These are phyloP conservation scores for Scaptomyza tumidula DNA, from an alignment of 2,888 invertebrate genomes.

Conservation along the genomic window DNA sequence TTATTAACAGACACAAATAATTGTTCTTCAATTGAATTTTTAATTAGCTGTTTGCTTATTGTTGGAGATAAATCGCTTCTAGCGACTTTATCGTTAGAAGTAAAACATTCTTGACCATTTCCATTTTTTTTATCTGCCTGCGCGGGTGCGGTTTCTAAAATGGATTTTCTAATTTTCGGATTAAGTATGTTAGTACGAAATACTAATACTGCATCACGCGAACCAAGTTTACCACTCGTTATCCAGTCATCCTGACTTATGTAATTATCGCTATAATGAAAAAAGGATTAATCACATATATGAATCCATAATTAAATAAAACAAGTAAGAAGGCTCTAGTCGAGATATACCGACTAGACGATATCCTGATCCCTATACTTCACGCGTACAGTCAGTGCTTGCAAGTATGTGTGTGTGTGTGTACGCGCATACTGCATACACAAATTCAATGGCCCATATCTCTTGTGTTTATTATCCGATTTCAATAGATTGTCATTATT, in stretches of 20 bases:
- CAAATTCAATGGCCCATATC: too few relatives aligned
- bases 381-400: too few relatives aligned
- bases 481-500: too few relatives aligned
- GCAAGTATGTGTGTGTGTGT: too few relatives aligned
- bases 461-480: too few relatives aligned
- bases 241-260: constrained; percentile 85
- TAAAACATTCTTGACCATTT: constrained; percentile 21
- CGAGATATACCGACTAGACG: too few relatives aligned
- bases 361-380: too few relatives aligned
- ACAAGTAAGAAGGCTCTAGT: too few relatives aligned
- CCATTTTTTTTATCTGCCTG: constrained; percentile 40
- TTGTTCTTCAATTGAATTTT: constrained; percentile 34
- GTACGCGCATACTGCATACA: too few relatives aligned
- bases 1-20: constrained; percentile 43
- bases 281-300: too few relatives aligned
- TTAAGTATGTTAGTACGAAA: constrained; percentile 87
- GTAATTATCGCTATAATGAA: constrained; percentile 38
- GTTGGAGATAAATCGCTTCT: constrained; percentile 20
- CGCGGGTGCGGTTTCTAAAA: constrained; percentile 34
- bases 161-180: constrained; percentile 66
- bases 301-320: too few relatives aligned
- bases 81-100: constrained; percentile 4
- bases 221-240: constrained; percentile 87
- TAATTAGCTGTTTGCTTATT: constrained; percentile 28
- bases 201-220: constrained; percentile 88